phyloP scores from a whole-genome alignment of 2,888 invertebrate species.

The Tenthredo scrophulariae region DNA sequence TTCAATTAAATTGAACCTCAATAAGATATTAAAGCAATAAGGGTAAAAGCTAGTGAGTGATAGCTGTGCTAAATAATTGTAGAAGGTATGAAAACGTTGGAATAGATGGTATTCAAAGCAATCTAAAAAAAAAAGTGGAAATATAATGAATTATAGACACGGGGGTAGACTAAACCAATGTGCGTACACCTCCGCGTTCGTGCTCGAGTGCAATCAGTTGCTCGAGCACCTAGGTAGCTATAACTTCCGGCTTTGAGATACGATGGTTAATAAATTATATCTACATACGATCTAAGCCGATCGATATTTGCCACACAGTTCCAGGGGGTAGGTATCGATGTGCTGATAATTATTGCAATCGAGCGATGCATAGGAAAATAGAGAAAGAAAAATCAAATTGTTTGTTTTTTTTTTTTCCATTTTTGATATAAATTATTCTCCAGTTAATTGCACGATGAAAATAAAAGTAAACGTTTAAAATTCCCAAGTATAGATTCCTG shows the following conservation, averaged over 20 bases:
- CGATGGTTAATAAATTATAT: constrained; percentile 46
- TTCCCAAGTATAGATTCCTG: neutral
- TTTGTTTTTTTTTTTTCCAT: neutral
- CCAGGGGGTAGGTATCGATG: neutral
- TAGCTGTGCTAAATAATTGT: neutral
- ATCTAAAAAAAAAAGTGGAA: constrained; percentile 31
- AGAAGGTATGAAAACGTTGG: neutral
- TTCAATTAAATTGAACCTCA: neutral
- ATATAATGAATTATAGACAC: constrained; percentile 42
- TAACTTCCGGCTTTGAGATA: constrained; percentile 41
- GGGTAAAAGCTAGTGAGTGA: neutral
- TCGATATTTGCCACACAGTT: constrained; percentile 3
- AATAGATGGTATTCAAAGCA: neutral
- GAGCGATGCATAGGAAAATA: neutral
- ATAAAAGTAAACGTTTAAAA: neutral
- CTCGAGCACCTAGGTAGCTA: constrained; percentile 19
- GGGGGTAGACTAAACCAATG: neutral
- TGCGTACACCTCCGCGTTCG: constrained; percentile 17
- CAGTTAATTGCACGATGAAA: neutral
- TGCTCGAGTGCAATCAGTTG: constrained; percentile 39
- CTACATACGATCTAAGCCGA: constrained; percentile 21
- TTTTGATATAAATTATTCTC: neutral
- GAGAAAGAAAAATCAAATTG: neutral
- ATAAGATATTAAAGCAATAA: neutral
- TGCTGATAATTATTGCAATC: neutral